These are phyloP conservation scores for Drosophila fuyamai DNA, from an alignment of 1,140 invertebrate species.

Conservation along the genomic window DNA sequence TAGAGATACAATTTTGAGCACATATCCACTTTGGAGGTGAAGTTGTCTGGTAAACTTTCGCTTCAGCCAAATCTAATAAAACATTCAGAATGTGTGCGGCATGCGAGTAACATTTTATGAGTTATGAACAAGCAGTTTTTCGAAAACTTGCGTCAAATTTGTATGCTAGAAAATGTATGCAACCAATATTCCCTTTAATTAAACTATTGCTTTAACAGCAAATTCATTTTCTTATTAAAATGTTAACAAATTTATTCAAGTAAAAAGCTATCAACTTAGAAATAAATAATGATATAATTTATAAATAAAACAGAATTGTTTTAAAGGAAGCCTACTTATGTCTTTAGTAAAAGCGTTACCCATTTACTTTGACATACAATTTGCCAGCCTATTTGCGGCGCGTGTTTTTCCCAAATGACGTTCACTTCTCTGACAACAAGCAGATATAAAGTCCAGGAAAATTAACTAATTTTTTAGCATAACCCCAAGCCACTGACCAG, in stretches of 20 bases:
- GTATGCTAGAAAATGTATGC: not conserved
- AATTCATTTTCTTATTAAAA: not conserved
- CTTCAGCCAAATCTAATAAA: conserved; percentile 42
- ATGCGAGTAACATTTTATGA: conserved; percentile 51
- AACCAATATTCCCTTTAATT: not conserved
- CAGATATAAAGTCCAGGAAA: conserved; percentile 49
- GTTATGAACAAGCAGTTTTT: conserved; percentile 23
- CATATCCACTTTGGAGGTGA: conserved; percentile 27
- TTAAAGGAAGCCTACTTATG: too few species aligned
- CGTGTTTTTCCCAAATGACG: conserved; percentile 32
- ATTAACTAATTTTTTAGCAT: conserved; percentile 74
- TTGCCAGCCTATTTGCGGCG: conserved; percentile 62
- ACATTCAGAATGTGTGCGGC: conserved; percentile 47
- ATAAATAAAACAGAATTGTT: too few species aligned
- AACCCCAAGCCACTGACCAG: conserved; percentile 56
- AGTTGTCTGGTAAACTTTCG: conserved; percentile 38
- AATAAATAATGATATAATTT: too few species aligned
- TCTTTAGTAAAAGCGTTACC: not conserved
- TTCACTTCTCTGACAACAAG: conserved; percentile 18
- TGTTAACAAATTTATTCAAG: not conserved
- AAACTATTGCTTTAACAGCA: not conserved
- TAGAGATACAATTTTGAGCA: conserved; percentile 12
- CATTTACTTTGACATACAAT: conserved; percentile 41
- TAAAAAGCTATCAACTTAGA: not conserved
- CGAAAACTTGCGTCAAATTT: not conserved